Base-by-base conservation (phyloP, 2,888 invertebrate species). In the Meandrusa payeni region DNA sequence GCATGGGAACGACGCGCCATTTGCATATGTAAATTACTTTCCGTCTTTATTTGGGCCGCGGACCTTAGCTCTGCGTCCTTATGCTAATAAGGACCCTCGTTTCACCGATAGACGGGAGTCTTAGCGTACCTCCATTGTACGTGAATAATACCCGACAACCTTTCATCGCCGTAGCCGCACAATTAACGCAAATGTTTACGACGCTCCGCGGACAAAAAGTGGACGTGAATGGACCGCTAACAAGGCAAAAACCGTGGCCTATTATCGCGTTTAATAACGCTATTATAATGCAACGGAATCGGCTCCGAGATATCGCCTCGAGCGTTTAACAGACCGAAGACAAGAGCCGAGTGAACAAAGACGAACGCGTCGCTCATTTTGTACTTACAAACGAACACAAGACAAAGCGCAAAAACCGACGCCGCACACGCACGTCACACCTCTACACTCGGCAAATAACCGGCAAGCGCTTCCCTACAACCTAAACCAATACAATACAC, bases 11-110 rank as follows among this genome's bases (percentile, higher is more conserved):
- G 76, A 74, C 69, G 63, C 65, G 66, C 57, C 73, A 86, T 86
- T 86, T 82, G 79, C 85, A 85, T 86, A 86, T 86, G 83, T 72
- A 83, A 86, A 85, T 86, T 67, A 71, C 72, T 75, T 74, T 77
- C 73, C 72, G 75, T 74, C 80, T 81, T 81, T 81, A 80, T 80
- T 83, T 76, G 76, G 77, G 70, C 71, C 72, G 74, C 69, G 75
- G 75, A 76, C 73, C 74, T 72, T 73, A 74, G 75, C 68, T 73
- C 68, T 55, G 58, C 60, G 70, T 75, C 71, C 70, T 79, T 76
- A 77, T 78, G 81, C 65, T 71, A 81, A 81, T 78, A 55, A 36
- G 59, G 48, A 42, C 58, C 63, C 59, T 61, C 60, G 54, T 13
- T 47, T 26, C 7, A 7, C 22, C 52, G 50, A 52, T 47, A 48